These are phyloP conservation scores for Zygogramma bicolorata DNA, from an alignment of 2,888 invertebrate species.

Conservation along the genomic window DNA sequence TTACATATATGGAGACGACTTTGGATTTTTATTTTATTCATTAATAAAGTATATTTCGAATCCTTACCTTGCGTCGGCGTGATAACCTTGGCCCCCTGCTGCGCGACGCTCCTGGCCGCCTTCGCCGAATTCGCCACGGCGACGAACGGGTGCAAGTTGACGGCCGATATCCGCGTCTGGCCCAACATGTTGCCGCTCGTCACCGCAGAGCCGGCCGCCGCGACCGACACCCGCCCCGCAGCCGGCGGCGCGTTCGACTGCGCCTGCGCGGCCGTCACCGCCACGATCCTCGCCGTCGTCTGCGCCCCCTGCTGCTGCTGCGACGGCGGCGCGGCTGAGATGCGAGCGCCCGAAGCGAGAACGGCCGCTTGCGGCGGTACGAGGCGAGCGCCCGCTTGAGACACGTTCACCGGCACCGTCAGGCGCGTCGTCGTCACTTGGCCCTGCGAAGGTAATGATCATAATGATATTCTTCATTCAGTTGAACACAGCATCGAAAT, in stretches of 20 bases:
- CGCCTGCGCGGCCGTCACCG: no score
- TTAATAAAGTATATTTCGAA: no score
- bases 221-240: slow-evolving; percentile 57
- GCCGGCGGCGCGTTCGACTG: slow-evolving; percentile 58
- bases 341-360: slow-evolving; percentile 59
- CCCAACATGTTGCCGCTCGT: slow-evolving; percentile 55
- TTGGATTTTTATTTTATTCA: no score
- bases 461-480: not conserved
- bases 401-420: slow-evolving; percentile 60
- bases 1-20: no score
- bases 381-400: slow-evolving; percentile 55
- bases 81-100: slow-evolving; percentile 64
- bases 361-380: slow-evolving; percentile 61
- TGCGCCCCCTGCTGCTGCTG: no score
- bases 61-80: slow-evolving; percentile 61
- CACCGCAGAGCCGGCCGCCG: slow-evolving; percentile 54
- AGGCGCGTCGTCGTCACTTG: slow-evolving; percentile 61
- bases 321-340: slow-evolving; percentile 58
- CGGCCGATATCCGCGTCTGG: slow-evolving; percentile 59
- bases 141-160: slow-evolving; percentile 61
- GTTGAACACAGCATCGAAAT: not conserved
- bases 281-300: no score
- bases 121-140: slow-evolving; percentile 60
- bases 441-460: slow-evolving; percentile 44
- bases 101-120: slow-evolving; percentile 55